Evolutionary conservation across 2,797 vertebrate genomes (phyloP).

Genomic region (Lateolabrax maculatus): DNA sequence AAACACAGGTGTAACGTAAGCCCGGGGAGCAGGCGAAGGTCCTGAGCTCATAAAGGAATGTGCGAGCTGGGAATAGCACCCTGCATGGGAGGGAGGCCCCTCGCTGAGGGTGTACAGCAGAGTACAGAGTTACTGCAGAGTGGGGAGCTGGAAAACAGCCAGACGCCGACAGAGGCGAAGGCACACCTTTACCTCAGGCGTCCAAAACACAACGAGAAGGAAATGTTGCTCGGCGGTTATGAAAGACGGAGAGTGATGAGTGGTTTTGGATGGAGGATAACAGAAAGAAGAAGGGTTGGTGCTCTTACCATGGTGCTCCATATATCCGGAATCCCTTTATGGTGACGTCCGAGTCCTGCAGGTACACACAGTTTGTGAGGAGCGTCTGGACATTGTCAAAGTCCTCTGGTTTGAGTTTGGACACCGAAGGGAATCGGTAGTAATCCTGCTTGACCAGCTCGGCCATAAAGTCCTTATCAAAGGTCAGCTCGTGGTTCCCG

Average conservation of each 20-base stretch:
- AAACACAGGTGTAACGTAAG: constrained; percentile 78
- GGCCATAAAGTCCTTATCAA: constrained; percentile 99
- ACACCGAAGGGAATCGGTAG: constrained; percentile 99
- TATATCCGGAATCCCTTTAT: constrained; percentile 99
- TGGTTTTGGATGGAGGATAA: neutral
- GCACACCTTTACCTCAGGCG: constrained; percentile 53
- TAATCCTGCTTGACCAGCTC: constrained; percentile 99
- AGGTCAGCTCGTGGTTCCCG: constrained; percentile 99
- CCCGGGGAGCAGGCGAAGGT: constrained; percentile 59
- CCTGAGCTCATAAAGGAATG: constrained; percentile 71
- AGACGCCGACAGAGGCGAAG: constrained; percentile 43
- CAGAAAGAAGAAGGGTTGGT: neutral
- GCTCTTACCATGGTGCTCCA: constrained; percentile 95
- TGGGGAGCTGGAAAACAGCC: constrained; percentile 62
- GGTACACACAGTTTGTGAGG: constrained; percentile 99
- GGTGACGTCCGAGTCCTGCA: constrained; percentile 98
- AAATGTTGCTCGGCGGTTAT: constrained; percentile 30
- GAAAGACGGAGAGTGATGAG: neutral
- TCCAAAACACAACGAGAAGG: constrained; percentile 31
- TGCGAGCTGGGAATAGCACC: constrained; percentile 69
- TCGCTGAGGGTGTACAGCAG: constrained; percentile 31
- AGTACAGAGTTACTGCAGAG: constrained; percentile 48
- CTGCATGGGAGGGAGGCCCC: constrained; percentile 57
- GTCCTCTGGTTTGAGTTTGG: constrained; percentile 99
- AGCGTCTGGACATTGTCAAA: constrained; percentile 99